A percentile compares a stretch with the other conserved stretches of the same genome.
These are phyloP conservation scores for Mesaphorura yosii DNA, from an alignment of 1,140 invertebrate species.

Conservation along the genomic window DNA sequence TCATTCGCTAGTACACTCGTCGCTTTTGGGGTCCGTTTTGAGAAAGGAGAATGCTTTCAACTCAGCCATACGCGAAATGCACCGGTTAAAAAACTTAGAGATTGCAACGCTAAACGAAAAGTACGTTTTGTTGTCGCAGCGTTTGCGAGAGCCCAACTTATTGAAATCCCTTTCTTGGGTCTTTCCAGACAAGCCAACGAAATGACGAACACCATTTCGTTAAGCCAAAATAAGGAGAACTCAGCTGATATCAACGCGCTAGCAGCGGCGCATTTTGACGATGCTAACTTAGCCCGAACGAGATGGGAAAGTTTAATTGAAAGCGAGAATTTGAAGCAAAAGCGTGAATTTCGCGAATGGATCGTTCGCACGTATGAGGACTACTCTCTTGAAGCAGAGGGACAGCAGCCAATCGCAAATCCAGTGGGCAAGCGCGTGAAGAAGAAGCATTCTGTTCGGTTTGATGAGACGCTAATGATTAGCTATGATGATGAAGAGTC, in stretches of 20 bases:
- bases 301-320: constrained; percentile 63
- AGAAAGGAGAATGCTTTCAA: constrained; percentile 58
- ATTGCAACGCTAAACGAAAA: constrained; percentile 23
- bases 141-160: too few species aligned
- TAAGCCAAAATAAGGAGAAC: constrained; percentile 45
- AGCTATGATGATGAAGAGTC: constrained; percentile 32
- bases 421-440: constrained; percentile 33
- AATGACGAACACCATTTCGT: constrained; percentile 59
- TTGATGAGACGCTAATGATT: constrained; percentile 24
- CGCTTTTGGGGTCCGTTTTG: constrained; percentile 60
- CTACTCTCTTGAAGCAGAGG: constrained; percentile 42
- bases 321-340: constrained; percentile 58
- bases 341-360: constrained; percentile 64
- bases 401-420: constrained; percentile 34
- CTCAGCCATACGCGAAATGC: constrained; percentile 37
- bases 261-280: constrained; percentile 62
- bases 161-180: too few species aligned
- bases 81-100: constrained; percentile 24
- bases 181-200: constrained; percentile 58
- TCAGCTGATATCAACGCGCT: constrained; percentile 67
- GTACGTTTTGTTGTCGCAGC: too few species aligned
- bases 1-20: constrained; percentile 68
- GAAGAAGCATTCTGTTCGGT: constrained; percentile 28
- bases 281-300: constrained; percentile 59
- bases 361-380: constrained; percentile 61